A percentile compares a stretch with the other conserved stretches of the same genome.
Evolutionary conservation across 2,797 vertebrate genomes (phyloP).

Genomic region (Buphagus erythrorhynchus): DNA sequence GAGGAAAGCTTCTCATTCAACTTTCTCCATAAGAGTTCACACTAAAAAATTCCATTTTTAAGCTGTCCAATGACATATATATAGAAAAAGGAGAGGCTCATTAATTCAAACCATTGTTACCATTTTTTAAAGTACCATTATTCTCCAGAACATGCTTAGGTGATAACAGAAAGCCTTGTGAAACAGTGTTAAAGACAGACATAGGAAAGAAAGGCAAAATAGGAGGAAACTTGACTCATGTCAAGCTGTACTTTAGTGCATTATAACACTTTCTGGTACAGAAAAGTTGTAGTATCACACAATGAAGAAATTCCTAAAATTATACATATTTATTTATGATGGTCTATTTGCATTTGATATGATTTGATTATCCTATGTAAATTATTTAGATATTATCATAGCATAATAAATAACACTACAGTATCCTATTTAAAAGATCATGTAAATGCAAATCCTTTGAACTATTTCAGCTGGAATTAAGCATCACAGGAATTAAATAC

Average conservation of each 20-base stretch:
- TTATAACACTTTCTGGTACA: not conserved
- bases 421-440: not conserved
- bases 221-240: not conserved
- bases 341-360: not conserved
- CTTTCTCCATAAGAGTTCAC: fast-evolving
- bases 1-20: not conserved
- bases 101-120: not conserved
- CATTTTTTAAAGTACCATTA: not conserved
- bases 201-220: not conserved
- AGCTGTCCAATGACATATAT: not conserved
- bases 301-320: not conserved
- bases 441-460: not conserved
- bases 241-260: not conserved
- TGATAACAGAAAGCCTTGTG: not conserved
- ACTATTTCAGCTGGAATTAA: not conserved
- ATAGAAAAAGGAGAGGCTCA: not conserved
- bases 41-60: not conserved
- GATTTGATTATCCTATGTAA: not conserved
- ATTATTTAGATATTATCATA: not conserved
- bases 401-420: not conserved
- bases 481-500: conserved; percentile 68
- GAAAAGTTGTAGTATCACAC: not conserved
- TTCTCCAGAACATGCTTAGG: not conserved
- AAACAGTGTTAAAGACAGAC: not conserved
- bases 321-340: not conserved